phyloP scores from a whole-genome alignment of 2,113 vertebrate species.

The Nothobranchius furzeri region DNA sequence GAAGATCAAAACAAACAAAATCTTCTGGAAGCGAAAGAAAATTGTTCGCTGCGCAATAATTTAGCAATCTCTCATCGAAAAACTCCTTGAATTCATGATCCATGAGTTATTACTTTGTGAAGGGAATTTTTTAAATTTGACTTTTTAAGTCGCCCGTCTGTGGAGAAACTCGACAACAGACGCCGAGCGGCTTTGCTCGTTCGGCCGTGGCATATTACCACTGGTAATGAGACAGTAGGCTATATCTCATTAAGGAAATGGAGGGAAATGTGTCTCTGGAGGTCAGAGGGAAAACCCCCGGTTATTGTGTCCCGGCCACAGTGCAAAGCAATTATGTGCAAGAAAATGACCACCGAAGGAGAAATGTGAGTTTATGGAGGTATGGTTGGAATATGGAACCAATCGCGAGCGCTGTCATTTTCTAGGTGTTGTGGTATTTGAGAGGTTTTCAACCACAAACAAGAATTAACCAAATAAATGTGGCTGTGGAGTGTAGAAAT shows the following conservation, averaged over 20 bases:
- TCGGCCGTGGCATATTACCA: conserved; percentile 32
- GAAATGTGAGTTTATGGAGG: conserved; percentile 39
- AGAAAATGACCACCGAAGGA: conserved; percentile 42
- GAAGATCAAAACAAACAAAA: neutral
- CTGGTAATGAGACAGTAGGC: conserved; percentile 51
- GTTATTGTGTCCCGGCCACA: conserved; percentile 50
- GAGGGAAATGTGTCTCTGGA: conserved; percentile 42
- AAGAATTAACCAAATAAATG: neutral
- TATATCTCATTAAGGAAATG: conserved; percentile 66
- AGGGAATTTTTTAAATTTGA: neutral
- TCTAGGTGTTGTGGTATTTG: conserved; percentile 2
- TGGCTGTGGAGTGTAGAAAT: neutral
- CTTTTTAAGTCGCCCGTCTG: neutral
- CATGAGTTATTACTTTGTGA: neutral
- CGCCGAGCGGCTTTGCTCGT: conserved; percentile 17
- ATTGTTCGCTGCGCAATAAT: too few relatives aligned
- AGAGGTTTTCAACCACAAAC: neutral
- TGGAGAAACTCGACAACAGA: conserved; percentile 1
- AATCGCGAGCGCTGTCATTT: conserved; percentile 7
- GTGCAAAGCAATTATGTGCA: conserved; percentile 62
- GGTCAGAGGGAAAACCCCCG: conserved; percentile 66
- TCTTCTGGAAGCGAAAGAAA: too few relatives aligned
- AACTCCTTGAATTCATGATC: neutral
- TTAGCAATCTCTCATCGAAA: neutral
- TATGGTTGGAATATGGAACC: conserved; percentile 2